Evolutionary conservation across 2,888 invertebrate genomes (phyloP).

Genomic region (Tineola bisselliella): DNA sequence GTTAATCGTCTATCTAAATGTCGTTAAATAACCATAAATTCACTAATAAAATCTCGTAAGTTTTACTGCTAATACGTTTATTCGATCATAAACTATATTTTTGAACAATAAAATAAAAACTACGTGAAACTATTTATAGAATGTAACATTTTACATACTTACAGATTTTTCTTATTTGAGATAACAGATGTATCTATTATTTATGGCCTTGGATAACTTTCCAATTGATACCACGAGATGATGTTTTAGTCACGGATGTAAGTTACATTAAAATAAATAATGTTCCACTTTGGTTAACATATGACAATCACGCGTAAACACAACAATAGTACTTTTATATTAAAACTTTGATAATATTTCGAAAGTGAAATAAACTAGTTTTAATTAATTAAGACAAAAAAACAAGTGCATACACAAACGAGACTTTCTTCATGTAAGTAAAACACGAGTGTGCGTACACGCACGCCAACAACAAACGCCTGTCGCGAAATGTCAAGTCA

Average conservation of each 20-base stretch:
- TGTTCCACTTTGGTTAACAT: neutral
- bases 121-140: too few relatives aligned
- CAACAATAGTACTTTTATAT: neutral
- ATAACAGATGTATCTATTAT: neutral
- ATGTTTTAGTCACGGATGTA: neutral
- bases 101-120: too few relatives aligned
- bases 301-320: neutral
- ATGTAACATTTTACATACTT: too few relatives aligned
- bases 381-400: slow-evolving; percentile 1
- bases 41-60: too few relatives aligned
- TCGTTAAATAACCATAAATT: too few relatives aligned
- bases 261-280: neutral
- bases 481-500: neutral
- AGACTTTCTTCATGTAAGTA: neutral
- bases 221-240: neutral
- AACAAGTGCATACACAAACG: neutral
- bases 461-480: neutral
- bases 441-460: neutral
- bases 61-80: too few relatives aligned
- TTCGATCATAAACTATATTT: too few relatives aligned
- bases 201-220: slow-evolving; percentile 5
- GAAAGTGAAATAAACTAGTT: neutral
- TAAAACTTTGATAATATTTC: neutral
- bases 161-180: neutral
- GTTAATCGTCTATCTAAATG: too few relatives aligned